Conservation (phyloP, 1,140 invertebrate genomes). For the Maniola jurtina region DNA sequence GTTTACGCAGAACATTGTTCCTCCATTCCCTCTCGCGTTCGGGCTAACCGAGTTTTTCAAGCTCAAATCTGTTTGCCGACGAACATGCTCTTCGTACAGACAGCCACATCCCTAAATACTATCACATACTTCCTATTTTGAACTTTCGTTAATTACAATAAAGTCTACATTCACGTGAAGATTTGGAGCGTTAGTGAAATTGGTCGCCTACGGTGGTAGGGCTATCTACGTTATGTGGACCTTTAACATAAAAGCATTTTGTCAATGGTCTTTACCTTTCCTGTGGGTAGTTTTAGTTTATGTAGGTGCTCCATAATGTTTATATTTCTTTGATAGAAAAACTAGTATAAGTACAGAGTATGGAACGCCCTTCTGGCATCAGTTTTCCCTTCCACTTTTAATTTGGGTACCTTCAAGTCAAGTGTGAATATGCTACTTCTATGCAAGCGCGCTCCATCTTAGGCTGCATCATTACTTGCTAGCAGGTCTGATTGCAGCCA, state of each 20-base stretch:
- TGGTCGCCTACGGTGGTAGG: constrained; percentile 1
- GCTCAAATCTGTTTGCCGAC: constrained; percentile 45
- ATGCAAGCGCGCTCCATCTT: too few relatives aligned
- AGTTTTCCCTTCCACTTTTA: too few relatives aligned
- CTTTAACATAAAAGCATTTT: constrained; percentile 8
- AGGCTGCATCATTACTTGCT: too few relatives aligned
- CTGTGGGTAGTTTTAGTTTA: background rate
- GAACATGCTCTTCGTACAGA: constrained; percentile 27
- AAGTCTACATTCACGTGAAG: background rate
- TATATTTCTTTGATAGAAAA: background rate
- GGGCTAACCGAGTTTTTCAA: constrained; percentile 54
- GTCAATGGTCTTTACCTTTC: constrained; percentile 3
- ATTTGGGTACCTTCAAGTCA: too few relatives aligned
- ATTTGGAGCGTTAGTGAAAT: background rate
- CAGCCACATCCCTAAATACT: constrained; percentile 3
- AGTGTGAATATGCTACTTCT: too few relatives aligned
- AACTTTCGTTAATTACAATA: background rate
- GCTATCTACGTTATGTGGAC: constrained; percentile 2
- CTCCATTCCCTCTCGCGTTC: constrained; percentile 50
- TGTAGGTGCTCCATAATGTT: background rate
- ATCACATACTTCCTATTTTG: background rate
- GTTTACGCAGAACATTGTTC: constrained; percentile 60
- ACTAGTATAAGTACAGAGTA: too few relatives aligned
- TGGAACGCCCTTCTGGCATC: too few relatives aligned
- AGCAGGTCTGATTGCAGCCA: too few relatives aligned